Base-by-base conservation (phyloP, 2,113 vertebrate genomes). In the Amphiprion percula region DNA sequence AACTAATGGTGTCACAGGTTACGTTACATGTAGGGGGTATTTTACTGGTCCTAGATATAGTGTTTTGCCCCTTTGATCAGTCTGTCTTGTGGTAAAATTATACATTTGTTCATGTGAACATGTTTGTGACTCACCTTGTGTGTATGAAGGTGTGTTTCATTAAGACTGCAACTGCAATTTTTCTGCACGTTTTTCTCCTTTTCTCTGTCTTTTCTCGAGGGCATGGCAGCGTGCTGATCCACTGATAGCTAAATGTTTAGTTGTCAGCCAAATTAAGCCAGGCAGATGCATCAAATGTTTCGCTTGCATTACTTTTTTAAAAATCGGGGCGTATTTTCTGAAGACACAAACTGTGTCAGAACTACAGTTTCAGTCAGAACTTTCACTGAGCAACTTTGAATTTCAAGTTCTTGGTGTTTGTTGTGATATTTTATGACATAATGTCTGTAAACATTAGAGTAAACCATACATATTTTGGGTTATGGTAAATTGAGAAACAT, bases 1-100 rank as follows among this genome's bases (percentile, higher is more conserved):
- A 89, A 88, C 89, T 80, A 66, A 85, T 75, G 39, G 77, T 73
- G 69, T 79, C 78, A 77, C 68, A 79, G 68, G 80, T 85, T 73
- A 76, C 44, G 30, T 28, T 23, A 73, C 54, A 77, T 75, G 44
- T 68, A 71, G 30, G 21, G 33, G 17, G 59, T 47, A 19, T 74
- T 78, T 72, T 62, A 54, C 53, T 68, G 10, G 11, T 52, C 24
- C 30, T 44, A 24, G 44, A 72, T 56, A 16, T 54, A 26, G 30
- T 59, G 30, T 47, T 79, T 68, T 33, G 21, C 21, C 66, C 11
- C 54, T 80, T 70, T 72, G 11, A 82, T 65, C 53, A 28, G 16
- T 44, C n/a, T 54, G 5, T 46, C 15, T 24, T 65, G 7, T 5
- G 10, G 0, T 47, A 0, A 17, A 50, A 66, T n/a, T 39, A 50